Conservation (phyloP, 2,113 vertebrate species). For the Atherinomorus stipes region DNA sequence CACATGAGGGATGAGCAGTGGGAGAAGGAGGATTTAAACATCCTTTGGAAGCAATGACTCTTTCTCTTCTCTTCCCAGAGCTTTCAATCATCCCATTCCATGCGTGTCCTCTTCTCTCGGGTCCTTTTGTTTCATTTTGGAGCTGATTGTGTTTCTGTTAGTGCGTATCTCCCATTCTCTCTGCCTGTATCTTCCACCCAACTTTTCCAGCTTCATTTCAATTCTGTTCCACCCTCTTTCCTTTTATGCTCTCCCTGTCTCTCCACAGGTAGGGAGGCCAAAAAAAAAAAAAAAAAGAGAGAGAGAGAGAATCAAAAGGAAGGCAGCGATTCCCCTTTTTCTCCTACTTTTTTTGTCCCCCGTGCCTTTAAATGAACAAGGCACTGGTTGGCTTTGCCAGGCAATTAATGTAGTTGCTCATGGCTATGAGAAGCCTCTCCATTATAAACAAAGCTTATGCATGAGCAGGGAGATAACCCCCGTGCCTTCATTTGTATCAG, state of each 20-base stretch:
- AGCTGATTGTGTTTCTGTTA: conserved; percentile 39
- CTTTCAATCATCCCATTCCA: conserved; percentile 1
- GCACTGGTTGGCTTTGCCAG: conserved; percentile 33
- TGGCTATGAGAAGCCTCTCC: conserved; percentile 51
- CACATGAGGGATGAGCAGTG: conserved; percentile 15
- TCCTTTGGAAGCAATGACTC: conserved; percentile 21
- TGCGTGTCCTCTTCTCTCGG: conserved; percentile 20
- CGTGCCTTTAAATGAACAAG: conserved; percentile 32
- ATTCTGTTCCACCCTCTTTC: conserved; percentile 44
- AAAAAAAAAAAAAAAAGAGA: conserved; percentile 12
- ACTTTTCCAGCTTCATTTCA: conserved; percentile 57
- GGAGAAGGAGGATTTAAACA: conserved; percentile 30
- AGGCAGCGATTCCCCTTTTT: conserved; percentile 1
- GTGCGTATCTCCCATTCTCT: conserved; percentile 34
- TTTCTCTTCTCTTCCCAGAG: neutral
- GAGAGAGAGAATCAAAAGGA: conserved; percentile 30
- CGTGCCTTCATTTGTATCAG: conserved; percentile 66
- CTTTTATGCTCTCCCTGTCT: neutral
- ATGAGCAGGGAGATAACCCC: conserved; percentile 61
- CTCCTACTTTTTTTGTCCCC: conserved; percentile 28
- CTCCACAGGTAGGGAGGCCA: conserved; percentile 52
- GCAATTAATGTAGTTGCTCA: conserved; percentile 53
- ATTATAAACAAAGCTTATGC: conserved; percentile 72
- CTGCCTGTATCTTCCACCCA: conserved; percentile 17
- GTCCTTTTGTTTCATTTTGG: conserved; percentile 43